These are phyloP conservation scores for Cyprinodon brontotheroides DNA, from an alignment of 2,113 vertebrate species.

Conservation along the genomic window DNA sequence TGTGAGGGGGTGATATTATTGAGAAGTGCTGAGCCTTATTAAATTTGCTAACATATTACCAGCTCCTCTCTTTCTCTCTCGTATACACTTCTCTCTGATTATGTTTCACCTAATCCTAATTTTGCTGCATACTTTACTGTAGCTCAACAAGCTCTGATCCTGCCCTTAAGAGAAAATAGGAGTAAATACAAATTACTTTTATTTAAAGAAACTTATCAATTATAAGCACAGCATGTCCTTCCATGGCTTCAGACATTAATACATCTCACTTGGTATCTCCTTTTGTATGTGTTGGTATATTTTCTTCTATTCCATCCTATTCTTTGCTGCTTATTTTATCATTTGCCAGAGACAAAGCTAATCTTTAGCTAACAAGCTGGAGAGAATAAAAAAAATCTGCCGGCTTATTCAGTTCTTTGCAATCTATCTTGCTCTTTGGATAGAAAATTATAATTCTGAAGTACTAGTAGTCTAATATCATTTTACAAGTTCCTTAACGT, in stretches of 20 bases:
- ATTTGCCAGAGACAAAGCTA: slow-evolving; percentile 52
- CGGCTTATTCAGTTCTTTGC: slow-evolving; percentile 29
- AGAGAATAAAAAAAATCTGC: too few species aligned
- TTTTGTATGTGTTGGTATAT: not conserved
- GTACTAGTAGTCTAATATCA: slow-evolving; percentile 29
- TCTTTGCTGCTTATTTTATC: slow-evolving; percentile 41
- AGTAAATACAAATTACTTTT: slow-evolving; percentile 69
- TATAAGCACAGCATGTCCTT: slow-evolving; percentile 55
- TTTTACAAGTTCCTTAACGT: slow-evolving; percentile 19
- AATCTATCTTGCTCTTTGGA: slow-evolving; percentile 9
- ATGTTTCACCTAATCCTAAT: slow-evolving; percentile 63
- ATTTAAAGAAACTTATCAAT: slow-evolving; percentile 42
- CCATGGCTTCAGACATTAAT: slow-evolving; percentile 3
- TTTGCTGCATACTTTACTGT: slow-evolving; percentile 53
- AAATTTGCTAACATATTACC: slow-evolving; percentile 82
- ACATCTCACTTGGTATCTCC: slow-evolving; percentile 29
- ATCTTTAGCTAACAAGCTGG: slow-evolving; percentile 23
- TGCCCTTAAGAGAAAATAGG: slow-evolving; percentile 55
- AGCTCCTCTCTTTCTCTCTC: slow-evolving; percentile 64
- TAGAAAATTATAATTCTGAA: slow-evolving; percentile 42
- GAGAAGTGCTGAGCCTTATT: slow-evolving; percentile 81
- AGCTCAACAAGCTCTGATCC: slow-evolving; percentile 27
- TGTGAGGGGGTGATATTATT: slow-evolving; percentile 80
- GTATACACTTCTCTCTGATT: slow-evolving; percentile 54
- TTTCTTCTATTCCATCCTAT: slow-evolving; percentile 7